phyloP scores from a whole-genome alignment of 92 coral and sea anemone genomes.

The Chrysogorgia sp. region DNA sequence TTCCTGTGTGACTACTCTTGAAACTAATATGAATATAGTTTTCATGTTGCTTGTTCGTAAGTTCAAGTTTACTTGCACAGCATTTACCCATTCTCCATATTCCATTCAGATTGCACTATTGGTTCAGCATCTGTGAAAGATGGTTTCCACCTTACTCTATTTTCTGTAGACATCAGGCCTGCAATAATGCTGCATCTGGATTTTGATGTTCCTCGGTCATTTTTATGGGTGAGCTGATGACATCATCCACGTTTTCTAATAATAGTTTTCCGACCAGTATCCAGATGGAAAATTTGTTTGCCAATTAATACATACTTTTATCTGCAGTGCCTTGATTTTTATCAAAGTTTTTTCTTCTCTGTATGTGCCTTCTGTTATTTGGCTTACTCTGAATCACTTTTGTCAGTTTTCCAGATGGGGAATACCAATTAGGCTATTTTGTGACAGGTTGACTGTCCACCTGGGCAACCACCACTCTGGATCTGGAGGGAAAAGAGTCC shows the following conservation, averaged over 20 bases:
- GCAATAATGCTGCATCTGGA: slow-evolving; percentile 65
- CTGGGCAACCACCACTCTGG: not conserved
- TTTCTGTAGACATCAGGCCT: slow-evolving; percentile 67
- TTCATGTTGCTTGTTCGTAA: slow-evolving; percentile 1
- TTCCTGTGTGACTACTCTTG: not conserved
- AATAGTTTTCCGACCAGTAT: slow-evolving; percentile 24
- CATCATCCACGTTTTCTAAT: slow-evolving; percentile 27
- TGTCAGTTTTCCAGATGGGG: not conserved
- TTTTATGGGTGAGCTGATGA: slow-evolving; percentile 40
- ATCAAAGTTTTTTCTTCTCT: not conserved
- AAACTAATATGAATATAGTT: slow-evolving; percentile 2
- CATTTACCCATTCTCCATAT: slow-evolving; percentile 10
- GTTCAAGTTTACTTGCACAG: slow-evolving; percentile 9
- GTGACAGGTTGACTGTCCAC: too few relatives aligned
- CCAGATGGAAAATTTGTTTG: not conserved
- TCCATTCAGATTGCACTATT: slow-evolving; percentile 46
- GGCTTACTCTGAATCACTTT: not conserved
- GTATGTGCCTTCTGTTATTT: not conserved
- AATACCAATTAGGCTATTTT: not conserved
- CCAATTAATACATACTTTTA: not conserved
- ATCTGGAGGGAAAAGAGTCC: not conserved
- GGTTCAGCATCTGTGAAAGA: slow-evolving; percentile 47
- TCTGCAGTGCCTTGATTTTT: not conserved
- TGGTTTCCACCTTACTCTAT: slow-evolving; percentile 66
- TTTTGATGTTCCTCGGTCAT: slow-evolving; percentile 70